Evolutionary conservation across 2,113 vertebrate genomes (phyloP), one percentile per base, ranked within the genome.

Genomic region (Brachionichthys hirsutus): DNA sequence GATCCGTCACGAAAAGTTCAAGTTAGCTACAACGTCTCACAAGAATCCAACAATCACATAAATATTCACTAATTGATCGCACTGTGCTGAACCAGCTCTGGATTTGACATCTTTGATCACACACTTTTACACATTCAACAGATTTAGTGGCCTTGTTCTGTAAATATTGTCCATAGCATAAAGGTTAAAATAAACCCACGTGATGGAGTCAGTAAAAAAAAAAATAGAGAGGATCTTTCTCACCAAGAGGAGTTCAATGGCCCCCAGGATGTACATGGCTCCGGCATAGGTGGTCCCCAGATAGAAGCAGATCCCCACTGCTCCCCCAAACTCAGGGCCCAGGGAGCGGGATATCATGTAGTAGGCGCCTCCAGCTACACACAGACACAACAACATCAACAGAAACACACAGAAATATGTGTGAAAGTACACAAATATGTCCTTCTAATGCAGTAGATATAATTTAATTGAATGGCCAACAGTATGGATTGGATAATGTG

Each of bases 311-410:
- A 98, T 97, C 38, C 97, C 97, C 70, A 99, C 97, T 0, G 97
- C 97, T 5, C 97, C 97, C 36, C 97, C 97, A 48, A 99, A 99
- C 86, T 99, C 97, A 0, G 97, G 97, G 58, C 97, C 97, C 83
- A 99, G 87, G 0, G 97, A 99, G 53, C 97, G 96, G 0, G 96
- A 98, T 77, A 99, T 99, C 97, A 99, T 99, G 91, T 98, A 99
- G 91, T 99, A 99, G 61, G 97, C 93, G 40, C 97, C 97, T 2
- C 97, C 97, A 53, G 97, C 97, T 98, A 82, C 49, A 73, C 9
- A 57, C 43, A 84, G 19, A 74, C 61, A 85, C 51, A 75, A 12
- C 51, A 2, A 7, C 7, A 34, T 64, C 20, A 62, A 44, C 43
- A 66, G 17, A 59, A 12, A 65, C 46, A 47, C 45, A 19, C 12